These are phyloP conservation scores for Ryuthela nishihirai DNA, from an alignment of 2,888 invertebrate genomes.

Conservation along the genomic window DNA sequence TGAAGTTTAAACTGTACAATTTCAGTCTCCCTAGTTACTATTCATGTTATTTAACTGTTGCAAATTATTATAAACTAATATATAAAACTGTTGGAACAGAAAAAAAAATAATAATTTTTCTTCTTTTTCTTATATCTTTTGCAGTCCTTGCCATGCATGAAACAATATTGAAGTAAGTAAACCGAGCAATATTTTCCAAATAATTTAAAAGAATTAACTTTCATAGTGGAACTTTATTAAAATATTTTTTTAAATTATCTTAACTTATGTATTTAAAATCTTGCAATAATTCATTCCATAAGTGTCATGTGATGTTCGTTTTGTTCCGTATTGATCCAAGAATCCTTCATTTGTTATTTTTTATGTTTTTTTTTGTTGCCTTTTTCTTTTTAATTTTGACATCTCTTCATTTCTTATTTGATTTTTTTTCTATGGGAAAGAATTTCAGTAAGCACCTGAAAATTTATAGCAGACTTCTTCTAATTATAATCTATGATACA, in stretches of 20 bases:
- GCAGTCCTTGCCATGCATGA: conserved; percentile 96
- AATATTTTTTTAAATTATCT: background rate
- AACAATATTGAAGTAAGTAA: conserved; percentile 74
- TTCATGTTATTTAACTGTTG: no score
- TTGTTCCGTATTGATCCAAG: background rate
- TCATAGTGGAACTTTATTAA: background rate
- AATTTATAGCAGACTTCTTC: no score
- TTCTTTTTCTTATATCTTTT: conserved; percentile 45
- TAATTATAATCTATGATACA: no score
- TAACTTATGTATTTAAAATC: background rate
- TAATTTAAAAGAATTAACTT: background rate
- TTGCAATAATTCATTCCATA: no score
- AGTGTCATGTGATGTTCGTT: no score
- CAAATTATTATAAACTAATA: no score
- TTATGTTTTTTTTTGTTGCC: background rate
- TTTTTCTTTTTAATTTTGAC: background rate
- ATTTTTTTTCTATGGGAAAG: no score
- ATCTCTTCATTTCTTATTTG: background rate
- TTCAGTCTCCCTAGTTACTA: no score
- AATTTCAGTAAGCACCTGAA: no score
- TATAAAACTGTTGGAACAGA: no score
- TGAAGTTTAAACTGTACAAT: no score
- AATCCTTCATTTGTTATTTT: background rate
- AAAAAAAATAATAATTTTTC: no score
- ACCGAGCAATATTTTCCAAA: background rate